Evolutionary conservation across 1,140 invertebrate species (phyloP).

Genomic region (Parapsyche elsis): DNA sequence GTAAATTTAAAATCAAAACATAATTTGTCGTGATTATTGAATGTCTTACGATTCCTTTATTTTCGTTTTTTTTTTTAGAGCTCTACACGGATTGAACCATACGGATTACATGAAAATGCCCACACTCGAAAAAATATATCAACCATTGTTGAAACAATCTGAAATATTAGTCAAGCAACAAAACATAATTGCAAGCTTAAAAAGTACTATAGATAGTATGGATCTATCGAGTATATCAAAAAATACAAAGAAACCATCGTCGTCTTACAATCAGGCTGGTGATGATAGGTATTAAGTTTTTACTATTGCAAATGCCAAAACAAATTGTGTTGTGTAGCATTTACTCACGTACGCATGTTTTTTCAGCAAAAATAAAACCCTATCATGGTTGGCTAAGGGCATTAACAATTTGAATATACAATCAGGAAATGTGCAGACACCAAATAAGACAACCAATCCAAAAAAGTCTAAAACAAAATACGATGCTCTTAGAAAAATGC

Average conservation of each 20-base stretch:
- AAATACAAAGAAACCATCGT: conserved; percentile 32
- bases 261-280: not conserved
- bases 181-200: conserved; percentile 63
- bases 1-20: conserved; percentile 8
- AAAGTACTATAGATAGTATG: conserved; percentile 56
- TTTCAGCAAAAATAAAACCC: conserved; percentile 57
- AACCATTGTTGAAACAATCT: conserved; percentile 73
- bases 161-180: conserved; percentile 70
- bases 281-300: conserved; percentile 30
- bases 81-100: conserved; percentile 39
- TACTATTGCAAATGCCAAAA: not conserved
- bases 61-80: conserved; percentile 44
- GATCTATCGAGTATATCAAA: not conserved
- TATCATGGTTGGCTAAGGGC: not conserved
- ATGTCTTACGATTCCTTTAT: too few relatives aligned
- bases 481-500: conserved; percentile 62
- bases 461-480: conserved; percentile 58
- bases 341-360: not conserved
- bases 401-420: not conserved
- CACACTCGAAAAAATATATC: conserved; percentile 75
- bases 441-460: conserved; percentile 2
- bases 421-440: not conserved
- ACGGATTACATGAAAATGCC: conserved; percentile 67
- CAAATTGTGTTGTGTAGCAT: not conserved
- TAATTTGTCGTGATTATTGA: not conserved